Evolutionary conservation across 2,113 vertebrate species (phyloP), one percentile per base, ranked within the genome.

Genomic region (Chaetodon auriga): DNA sequence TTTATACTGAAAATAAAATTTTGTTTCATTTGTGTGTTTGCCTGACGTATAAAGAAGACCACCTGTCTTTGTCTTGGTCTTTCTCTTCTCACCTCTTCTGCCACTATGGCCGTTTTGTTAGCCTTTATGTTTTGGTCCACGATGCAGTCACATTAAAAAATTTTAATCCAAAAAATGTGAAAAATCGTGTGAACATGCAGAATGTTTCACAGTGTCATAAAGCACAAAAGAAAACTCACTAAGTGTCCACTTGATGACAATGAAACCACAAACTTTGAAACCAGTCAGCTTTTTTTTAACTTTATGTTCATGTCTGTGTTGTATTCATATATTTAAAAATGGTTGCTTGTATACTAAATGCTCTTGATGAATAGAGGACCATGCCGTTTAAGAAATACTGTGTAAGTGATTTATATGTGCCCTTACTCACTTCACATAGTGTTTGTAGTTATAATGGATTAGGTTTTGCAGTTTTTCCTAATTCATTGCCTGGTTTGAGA

Each of bases 1-100:
- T 69, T 48, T 46, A 18, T 70, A 19, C 75, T 58, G 19, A 49
- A 63, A 87, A 87, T 83, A 86, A 80, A 79, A 51, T 49, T 1
- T 48, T 70, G 30, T 82, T 68, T 66, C 1, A 19, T 48, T 54
- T 60, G 25, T 70, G 54, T 79, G n/a, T 77, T 82, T 62, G 53
- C 36, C 62, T 58, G 19, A 43, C 45, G 23, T 76, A 36, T 75
- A 30, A 69, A 78, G 25, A 46, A 64, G 60, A 58, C 4, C 4
- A 18, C 83, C 30, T 79, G 16, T 36, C 9, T 64, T 58, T 77
- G 19, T 79, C 9, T 64, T 58, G 74, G 19, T 79, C 25, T 43
- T 19, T 5, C 21, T 45, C 4, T 36, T 46, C 43, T 38, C 5
- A 16, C 30, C 1, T 51, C 38, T 61, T 36, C 21, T 81, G 21